These are phyloP conservation scores for Agonopterix alstromeriana DNA, from an alignment of 2,888 invertebrate genomes.

Conservation along the genomic window DNA sequence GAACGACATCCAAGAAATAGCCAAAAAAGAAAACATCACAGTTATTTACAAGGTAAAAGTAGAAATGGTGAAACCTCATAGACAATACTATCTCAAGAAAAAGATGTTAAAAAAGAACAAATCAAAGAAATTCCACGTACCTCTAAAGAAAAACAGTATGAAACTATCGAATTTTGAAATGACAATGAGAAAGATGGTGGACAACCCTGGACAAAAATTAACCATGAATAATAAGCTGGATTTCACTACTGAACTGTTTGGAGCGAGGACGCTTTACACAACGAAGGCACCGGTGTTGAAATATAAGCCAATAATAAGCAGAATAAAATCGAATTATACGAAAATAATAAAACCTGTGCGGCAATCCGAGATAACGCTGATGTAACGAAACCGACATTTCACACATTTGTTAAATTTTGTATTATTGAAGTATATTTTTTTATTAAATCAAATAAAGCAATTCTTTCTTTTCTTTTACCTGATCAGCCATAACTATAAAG, in stretches of 20 bases:
- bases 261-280: slow-evolving; percentile 19
- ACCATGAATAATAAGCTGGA: background rate
- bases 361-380: slow-evolving; percentile 12
- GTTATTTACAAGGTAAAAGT: slow-evolving; percentile 49
- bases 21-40: slow-evolving; percentile 36
- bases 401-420: no score
- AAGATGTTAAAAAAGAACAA: slow-evolving; percentile 24
- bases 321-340: slow-evolving; percentile 38
- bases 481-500: no score
- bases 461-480: no score
- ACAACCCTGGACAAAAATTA: slow-evolving; percentile 7
- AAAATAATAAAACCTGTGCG: slow-evolving; percentile 49
- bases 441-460: background rate
- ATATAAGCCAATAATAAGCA: slow-evolving; percentile 47
- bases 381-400: background rate
- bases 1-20: slow-evolving; percentile 39
- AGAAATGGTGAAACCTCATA: slow-evolving; percentile 25
- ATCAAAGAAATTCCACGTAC: slow-evolving; percentile 55
- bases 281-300: slow-evolving; percentile 37
- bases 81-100: slow-evolving; percentile 15
- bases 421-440: background rate
- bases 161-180: slow-evolving; percentile 58
- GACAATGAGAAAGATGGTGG: slow-evolving; percentile 44
- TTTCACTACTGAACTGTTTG: slow-evolving; percentile 27
- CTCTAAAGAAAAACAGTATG: slow-evolving; percentile 59